Conservation (phyloP, 1,140 invertebrate species). For the Halotydeus destructor region DNA sequence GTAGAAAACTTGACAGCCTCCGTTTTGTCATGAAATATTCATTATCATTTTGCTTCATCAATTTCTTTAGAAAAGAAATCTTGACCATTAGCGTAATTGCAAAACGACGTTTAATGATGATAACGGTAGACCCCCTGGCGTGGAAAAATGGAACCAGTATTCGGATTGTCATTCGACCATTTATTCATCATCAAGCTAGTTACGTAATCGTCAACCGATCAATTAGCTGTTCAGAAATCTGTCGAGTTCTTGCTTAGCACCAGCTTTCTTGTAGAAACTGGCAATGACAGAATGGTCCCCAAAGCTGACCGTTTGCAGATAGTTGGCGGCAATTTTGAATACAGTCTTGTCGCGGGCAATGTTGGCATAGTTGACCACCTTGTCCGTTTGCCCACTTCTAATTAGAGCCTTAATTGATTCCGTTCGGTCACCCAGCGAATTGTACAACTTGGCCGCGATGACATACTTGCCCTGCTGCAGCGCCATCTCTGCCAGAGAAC, state of each 20-base stretch:
- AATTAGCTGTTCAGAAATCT: too few species aligned
- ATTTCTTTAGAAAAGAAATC: too few species aligned
- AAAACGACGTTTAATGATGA: too few species aligned
- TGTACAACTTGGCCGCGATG: conserved; percentile 90
- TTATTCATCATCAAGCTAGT: too few species aligned
- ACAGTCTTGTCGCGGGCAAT: conserved; percentile 74
- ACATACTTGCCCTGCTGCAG: conserved; percentile 80
- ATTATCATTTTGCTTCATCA: too few species aligned
- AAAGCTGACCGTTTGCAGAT: conserved; percentile 35
- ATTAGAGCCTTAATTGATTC: conserved; percentile 86
- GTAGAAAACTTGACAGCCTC: too few species aligned
- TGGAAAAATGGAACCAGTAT: too few species aligned
- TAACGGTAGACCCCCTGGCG: too few species aligned
- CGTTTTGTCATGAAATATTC: too few species aligned
- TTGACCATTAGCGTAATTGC: too few species aligned
- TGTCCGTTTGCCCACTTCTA: conserved; percentile 89
- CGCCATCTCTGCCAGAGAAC: conserved; percentile 67
- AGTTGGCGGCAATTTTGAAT: conserved; percentile 87
- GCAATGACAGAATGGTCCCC: conserved; percentile 6
- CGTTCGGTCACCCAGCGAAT: conserved; percentile 63
- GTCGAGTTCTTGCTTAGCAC: conserved; percentile 7
- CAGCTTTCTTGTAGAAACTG: conserved; percentile 12
- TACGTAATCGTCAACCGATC: too few species aligned
- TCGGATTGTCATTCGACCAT: too few species aligned
- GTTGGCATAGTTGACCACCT: conserved; percentile 87